Percentiles rank a stretch among this genome's conserved stretches.
Conservation (phyloP, 2,797 vertebrate species). For the Hephaestus fuliginosus region DNA sequence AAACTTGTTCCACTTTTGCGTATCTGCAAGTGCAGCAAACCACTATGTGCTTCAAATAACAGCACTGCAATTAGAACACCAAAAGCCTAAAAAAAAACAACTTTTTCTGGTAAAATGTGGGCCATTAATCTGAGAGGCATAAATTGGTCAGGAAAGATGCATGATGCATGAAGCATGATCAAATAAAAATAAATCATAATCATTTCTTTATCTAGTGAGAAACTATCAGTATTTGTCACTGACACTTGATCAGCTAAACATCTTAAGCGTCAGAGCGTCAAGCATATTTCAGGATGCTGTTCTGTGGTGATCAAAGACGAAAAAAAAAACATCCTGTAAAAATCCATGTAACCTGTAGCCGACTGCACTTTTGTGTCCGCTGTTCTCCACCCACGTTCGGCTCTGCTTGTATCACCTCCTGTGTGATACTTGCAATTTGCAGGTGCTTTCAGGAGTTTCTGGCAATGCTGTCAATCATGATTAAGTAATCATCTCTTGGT, state of each 20-base stretch:
- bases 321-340: background rate
- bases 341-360: background rate
- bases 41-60: background rate
- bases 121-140: background rate
- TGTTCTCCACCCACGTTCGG: background rate
- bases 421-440: no score
- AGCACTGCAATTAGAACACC: background rate
- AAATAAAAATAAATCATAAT: background rate
- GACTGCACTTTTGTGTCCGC: background rate
- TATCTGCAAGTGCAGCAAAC: constrained; percentile 18
- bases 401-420: no score
- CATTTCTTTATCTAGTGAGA: background rate
- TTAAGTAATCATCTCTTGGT: background rate
- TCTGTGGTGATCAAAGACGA: background rate
- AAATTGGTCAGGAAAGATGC: background rate
- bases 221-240: background rate
- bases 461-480: no score
- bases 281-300: background rate
- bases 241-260: background rate
- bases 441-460: no score
- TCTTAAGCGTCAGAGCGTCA: background rate
- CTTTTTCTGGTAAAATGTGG: background rate
- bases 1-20: constrained; percentile 39
- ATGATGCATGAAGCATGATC: background rate
- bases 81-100: background rate